These are phyloP conservation scores for Hippoglossus hippoglossus DNA, from an alignment of 2,797 vertebrate genomes.

Conservation along the genomic window DNA sequence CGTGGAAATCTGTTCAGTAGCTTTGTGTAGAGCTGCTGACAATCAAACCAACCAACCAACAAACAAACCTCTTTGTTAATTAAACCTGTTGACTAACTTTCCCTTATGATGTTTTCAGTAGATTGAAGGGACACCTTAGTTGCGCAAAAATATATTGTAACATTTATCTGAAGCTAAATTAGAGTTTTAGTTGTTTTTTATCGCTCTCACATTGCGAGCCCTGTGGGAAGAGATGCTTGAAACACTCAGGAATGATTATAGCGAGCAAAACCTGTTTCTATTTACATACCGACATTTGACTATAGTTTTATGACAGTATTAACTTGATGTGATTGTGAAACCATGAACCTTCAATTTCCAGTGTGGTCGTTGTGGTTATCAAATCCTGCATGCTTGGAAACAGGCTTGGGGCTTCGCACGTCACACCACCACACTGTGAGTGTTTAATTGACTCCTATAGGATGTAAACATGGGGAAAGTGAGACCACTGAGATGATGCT, in stretches of 20 bases:
- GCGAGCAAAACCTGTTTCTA: background rate
- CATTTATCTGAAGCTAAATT: background rate
- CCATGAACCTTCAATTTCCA: background rate
- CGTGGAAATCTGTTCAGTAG: no score
- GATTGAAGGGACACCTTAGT: background rate
- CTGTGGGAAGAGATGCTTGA: no score
- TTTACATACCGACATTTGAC: background rate
- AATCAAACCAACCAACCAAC: no score
- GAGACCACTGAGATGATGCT: constrained; percentile 28
- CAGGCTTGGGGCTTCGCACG: background rate
- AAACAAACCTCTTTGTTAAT: no score
- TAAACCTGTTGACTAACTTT: no score
- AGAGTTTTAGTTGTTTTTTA: no score
- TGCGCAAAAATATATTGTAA: background rate
- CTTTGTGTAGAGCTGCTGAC: no score
- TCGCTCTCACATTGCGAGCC: no score
- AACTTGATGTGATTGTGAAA: background rate
- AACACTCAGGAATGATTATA: background rate
- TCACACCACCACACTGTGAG: background rate
- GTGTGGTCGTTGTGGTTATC: background rate
- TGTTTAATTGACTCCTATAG: constrained; percentile 1
- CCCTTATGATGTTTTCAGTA: background rate
- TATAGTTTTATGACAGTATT: background rate
- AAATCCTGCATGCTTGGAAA: background rate
- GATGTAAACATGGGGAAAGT: constrained; percentile 28